Conservation (phyloP, 2,113 vertebrate species). For the Pongo abelii region DNA sequence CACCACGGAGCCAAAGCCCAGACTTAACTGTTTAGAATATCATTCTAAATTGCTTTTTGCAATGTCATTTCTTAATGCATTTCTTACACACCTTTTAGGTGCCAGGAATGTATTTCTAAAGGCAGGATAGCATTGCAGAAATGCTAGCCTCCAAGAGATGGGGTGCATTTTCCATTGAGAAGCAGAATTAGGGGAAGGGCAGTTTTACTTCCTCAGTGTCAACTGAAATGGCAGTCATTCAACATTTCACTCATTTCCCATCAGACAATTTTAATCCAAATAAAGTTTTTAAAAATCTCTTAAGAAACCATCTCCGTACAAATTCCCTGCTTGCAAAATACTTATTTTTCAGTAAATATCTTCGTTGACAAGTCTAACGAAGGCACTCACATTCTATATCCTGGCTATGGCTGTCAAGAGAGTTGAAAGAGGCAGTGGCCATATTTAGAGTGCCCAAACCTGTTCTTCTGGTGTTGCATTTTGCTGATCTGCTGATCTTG, state of each 20-base stretch:
- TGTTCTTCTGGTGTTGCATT: background rate
- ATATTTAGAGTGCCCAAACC: conserved; percentile 9
- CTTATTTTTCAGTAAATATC: conserved; percentile 7
- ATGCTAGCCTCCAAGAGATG: background rate
- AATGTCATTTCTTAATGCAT: background rate
- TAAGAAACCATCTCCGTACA: conserved; percentile 19
- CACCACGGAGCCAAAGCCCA: background rate
- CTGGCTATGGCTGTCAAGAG: background rate
- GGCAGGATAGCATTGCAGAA: background rate
- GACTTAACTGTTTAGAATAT: background rate
- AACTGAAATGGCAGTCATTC: background rate
- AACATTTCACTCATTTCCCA: background rate
- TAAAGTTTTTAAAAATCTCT: background rate
- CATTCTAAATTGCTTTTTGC: background rate
- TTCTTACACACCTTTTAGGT: background rate
- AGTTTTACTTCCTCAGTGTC: background rate
- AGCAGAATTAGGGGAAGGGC: background rate
- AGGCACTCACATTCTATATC: background rate
- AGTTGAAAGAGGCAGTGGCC: conserved; percentile 3
- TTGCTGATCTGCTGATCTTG: conserved; percentile 54
- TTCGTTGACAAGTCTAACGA: conserved; percentile 22
- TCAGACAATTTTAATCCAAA: background rate
- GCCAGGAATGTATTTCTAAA: background rate
- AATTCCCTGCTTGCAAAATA: conserved; percentile 2
- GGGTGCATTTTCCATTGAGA: background rate